Conservation (phyloP, 2,113 vertebrate species). For the Bothrops jararaca region DNA sequence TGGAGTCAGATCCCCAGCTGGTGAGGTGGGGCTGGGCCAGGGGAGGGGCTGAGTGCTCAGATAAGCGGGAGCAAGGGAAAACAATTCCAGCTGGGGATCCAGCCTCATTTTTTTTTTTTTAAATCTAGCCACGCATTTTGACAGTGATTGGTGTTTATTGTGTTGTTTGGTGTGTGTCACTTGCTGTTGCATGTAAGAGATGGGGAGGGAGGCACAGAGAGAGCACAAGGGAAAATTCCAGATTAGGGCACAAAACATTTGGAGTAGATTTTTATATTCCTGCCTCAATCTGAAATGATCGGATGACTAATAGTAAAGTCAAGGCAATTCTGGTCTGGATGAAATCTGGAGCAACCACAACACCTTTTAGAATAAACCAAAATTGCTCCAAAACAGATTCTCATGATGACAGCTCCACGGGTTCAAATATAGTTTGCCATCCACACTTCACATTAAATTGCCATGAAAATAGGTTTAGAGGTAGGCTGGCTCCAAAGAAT, state of each 20-base stretch:
- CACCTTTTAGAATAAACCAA: not conserved
- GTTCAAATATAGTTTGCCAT: not conserved
- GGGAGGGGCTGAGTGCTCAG: not conserved
- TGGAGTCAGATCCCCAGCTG: constrained; percentile 24
- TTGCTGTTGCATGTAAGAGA: constrained; percentile 18
- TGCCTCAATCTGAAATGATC: not conserved
- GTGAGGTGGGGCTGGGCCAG: not conserved
- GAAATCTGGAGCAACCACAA: not conserved
- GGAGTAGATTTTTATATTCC: not conserved
- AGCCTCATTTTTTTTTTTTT: not conserved
- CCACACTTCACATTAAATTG: not conserved
- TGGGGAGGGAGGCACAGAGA: not conserved
- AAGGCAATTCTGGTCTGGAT: not conserved
- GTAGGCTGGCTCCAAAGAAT: not conserved
- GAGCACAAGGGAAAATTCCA: not conserved
- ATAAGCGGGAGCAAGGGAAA: not conserved
- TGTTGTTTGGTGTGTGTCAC: constrained; percentile 29
- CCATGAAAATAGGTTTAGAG: not conserved
- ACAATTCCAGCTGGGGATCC: constrained; percentile 12
- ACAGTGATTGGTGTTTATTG: constrained; percentile 17
- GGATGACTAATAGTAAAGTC: not conserved
- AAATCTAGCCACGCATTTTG: constrained; percentile 17
- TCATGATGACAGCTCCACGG: not conserved
- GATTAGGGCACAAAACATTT: not conserved
- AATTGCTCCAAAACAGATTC: not conserved